Conservation (phyloP, 1,140 invertebrate genomes). For the Aphaenogaster ashmeadi region DNA sequence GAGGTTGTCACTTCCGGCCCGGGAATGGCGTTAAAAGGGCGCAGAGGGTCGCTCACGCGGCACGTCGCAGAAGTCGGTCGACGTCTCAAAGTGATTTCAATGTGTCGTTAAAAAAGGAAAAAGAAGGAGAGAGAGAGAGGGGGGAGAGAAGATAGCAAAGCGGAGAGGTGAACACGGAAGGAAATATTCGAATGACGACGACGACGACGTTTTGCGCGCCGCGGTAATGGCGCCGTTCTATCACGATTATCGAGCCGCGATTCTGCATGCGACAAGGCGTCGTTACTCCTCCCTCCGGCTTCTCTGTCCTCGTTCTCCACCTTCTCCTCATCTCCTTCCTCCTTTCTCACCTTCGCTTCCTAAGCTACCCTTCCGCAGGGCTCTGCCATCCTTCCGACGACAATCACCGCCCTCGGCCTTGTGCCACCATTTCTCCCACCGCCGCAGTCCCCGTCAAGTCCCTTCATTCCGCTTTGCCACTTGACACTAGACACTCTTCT, state of each 20-base stretch:
- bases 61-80: constrained; percentile 58
- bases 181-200: constrained; percentile 61
- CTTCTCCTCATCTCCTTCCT: constrained; percentile 17
- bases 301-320: constrained; percentile 3
- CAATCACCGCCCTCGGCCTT: constrained; percentile 49
- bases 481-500: constrained; percentile 79
- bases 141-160: neutral
- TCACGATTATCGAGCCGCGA: constrained; percentile 73
- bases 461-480: constrained; percentile 68
- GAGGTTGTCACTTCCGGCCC: constrained; percentile 57
- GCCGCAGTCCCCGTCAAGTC: constrained; percentile 12
- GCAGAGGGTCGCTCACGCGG: constrained; percentile 13
- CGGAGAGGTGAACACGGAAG: constrained; percentile 31
- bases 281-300: constrained; percentile 64
- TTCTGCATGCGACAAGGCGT: constrained; percentile 75
- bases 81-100: constrained; percentile 63
- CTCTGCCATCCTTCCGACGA: constrained; percentile 50
- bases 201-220: constrained; percentile 53
- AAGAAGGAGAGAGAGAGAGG: neutral
- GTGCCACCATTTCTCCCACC: neutral
- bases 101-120: constrained; percentile 46
- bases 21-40: constrained; percentile 56
- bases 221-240: constrained; percentile 74
- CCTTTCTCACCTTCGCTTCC: constrained; percentile 57
- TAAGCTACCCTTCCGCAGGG: constrained; percentile 40